phyloP scores from a whole-genome alignment of 1,140 invertebrate genomes.

The Melipona quadrifasciata region DNA sequence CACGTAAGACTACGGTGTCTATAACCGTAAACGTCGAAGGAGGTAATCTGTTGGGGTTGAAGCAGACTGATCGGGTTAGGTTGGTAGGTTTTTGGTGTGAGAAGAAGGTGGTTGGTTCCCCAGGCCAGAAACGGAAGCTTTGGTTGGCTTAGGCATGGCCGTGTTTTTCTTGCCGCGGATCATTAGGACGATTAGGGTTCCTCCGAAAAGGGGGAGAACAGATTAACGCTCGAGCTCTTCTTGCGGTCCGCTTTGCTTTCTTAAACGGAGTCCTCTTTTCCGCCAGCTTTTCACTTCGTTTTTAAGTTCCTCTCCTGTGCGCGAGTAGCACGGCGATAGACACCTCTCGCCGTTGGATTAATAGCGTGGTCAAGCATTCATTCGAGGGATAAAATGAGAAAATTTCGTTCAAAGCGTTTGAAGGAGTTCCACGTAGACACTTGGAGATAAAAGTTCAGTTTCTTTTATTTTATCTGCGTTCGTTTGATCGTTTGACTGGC shows the following conservation, averaged over 20 bases:
- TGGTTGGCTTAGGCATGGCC: slow-evolving; percentile 77
- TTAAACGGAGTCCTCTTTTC: slow-evolving; percentile 49
- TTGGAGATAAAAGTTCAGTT: background rate
- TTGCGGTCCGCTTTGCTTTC: slow-evolving; percentile 58
- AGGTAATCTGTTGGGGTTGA: slow-evolving; percentile 71
- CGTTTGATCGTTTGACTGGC: background rate
- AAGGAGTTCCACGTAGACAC: background rate
- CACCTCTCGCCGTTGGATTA: background rate
- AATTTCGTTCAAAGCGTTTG: background rate
- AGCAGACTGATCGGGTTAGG: slow-evolving; percentile 64
- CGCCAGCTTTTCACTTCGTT: slow-evolving; percentile 20
- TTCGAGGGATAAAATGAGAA: background rate
- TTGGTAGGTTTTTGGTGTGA: slow-evolving; percentile 60
- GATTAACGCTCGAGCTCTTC: slow-evolving; percentile 72
- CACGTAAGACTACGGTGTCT: slow-evolving; percentile 18
- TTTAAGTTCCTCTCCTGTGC: slow-evolving; percentile 3
- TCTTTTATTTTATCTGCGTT: background rate
- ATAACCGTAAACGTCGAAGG: slow-evolving; percentile 56
- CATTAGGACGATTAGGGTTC: slow-evolving; percentile 81
- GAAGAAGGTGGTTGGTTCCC: slow-evolving; percentile 72
- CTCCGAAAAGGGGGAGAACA: slow-evolving; percentile 77
- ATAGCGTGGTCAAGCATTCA: background rate
- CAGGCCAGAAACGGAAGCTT: slow-evolving; percentile 73
- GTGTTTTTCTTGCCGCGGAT: slow-evolving; percentile 81
- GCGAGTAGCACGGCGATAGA: background rate